Evolutionary conservation across 2,888 invertebrate species (phyloP), one percentile per base, ranked within the genome.

Genomic region (Micoletzkya japonica): DNA sequence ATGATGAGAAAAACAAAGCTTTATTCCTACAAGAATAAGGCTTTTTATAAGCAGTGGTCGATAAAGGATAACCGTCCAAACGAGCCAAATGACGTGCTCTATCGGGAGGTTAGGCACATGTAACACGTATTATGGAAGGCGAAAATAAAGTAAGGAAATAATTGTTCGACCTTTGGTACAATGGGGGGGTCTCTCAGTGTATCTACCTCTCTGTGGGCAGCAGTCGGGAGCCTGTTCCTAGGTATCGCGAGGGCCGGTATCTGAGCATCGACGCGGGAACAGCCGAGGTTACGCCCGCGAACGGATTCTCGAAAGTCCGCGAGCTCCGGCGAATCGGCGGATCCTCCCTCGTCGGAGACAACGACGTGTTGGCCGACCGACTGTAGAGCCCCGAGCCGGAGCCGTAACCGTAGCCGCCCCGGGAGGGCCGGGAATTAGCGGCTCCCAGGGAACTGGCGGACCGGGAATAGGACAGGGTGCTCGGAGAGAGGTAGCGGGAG

Each of bases 191-290:
- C n/a, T 4, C 54, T 54, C 64, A n/a, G n/a, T 54, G 26, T 10
- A 20, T 26, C 24, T 3, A 66, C 64, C 54, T 66, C 39, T 66
- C 64, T 20, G 64, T 66, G 14, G 64, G 64, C 64, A 66, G 37
- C 28, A 66, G 37, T 4, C 7, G 36, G 17, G 14, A 37, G 3
- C 54, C 64, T 1, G 64, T 54, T 2, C 64, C 64, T 17, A 68
- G 58, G 17, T 44, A 68, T 32, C 68, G n/a, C 32, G 68, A 68
- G 34, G 68, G 68, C 20, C 58, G 30, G 26, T 68, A 68, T 49
- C 44, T 58, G 26, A 68, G 49, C 20, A 30, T 30, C 24, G 39
- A 0, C 4, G 39, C 30, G 0, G 68, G 68, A 2, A 68, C 44
- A 32, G 49, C 34, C 4, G 17, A 14, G 14, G 20, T 44, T 32